Evolutionary conservation across 64 coral and sea anemone genomes (phyloP).

Genomic region (Stichodactyla helianthus): DNA sequence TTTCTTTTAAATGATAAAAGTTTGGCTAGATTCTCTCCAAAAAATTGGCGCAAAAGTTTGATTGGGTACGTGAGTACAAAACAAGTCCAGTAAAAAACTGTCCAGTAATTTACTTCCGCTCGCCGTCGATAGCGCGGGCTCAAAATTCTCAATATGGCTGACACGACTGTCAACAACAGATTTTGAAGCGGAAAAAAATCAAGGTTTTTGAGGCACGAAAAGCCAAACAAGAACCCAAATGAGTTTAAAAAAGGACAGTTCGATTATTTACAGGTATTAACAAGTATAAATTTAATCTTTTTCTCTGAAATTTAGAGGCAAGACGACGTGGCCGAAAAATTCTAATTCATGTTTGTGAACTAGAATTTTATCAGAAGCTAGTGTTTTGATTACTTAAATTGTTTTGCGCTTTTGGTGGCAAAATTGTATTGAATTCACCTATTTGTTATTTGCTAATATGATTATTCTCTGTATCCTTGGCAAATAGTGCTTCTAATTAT

Average conservation of each 20-base stretch:
- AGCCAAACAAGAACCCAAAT: neutral
- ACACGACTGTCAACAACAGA: neutral
- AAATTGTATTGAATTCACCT: too few relatives aligned
- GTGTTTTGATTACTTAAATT: too few relatives aligned
- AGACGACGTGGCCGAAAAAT: neutral
- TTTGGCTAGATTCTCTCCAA: too few relatives aligned
- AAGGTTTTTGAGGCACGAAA: neutral
- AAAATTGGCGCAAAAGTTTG: too few relatives aligned
- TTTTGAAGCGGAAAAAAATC: neutral
- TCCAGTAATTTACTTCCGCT: neutral
- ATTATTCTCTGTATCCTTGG: too few relatives aligned
- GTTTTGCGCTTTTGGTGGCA: too few relatives aligned
- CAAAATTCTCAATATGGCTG: neutral
- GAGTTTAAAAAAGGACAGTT: neutral
- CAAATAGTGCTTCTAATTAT: too few relatives aligned
- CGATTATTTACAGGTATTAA: neutral
- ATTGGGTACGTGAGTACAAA: too few relatives aligned
- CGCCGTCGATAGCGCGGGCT: neutral
- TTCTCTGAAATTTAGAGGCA: neutral
- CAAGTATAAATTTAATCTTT: neutral
- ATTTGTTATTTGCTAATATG: too few relatives aligned
- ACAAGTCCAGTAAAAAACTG: too few relatives aligned
- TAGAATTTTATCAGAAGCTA: neutral
- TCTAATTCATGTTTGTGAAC: neutral
- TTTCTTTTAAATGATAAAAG: too few relatives aligned